Evolutionary conservation across 1,140 invertebrate genomes (phyloP), one percentile per base, ranked within the genome.

Genomic region (Drosophila busckii): DNA sequence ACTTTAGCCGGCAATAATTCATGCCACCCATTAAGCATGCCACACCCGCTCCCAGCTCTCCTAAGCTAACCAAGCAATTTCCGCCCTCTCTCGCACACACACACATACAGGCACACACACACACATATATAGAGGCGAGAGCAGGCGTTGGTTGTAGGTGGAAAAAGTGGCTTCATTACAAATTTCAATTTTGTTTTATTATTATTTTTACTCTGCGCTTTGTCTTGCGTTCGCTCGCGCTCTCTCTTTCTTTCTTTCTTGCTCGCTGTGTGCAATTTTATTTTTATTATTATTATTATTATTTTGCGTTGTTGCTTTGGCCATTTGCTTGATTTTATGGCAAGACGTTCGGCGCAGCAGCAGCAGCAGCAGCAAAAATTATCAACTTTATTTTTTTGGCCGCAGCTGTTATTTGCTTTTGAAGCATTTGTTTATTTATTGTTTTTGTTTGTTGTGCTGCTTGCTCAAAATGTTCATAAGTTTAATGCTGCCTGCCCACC

Each of bases 171-270:
- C 76, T 82, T 83, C 65, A 82, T 82, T 82, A 82, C 75, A 75
- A 82, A 67, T 82, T 82, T 80, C 75, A 82, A 82, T 82, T 82
- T 82, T 75, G 69, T 75, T 82, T 82, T 82, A 70, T 82, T 75
- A 62, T 66, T 76, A 71, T 78, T 63, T 54, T 46, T 45, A 55
- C 23, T 61, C 32, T 12, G 32, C 12, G n/a, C 13, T 46, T 46
- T 38, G 50, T 26, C 16, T 48, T 46, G 44, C 28, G 48, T 23
- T 46, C n/a, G 29, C 32, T 19, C 32, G 8, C 13, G 2, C 13
- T 8, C 5, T 17, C 22, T 40, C 5, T 23, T 8, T 23, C 37
- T 19, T 15, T 34, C 34, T 6, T 16, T 53, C 31, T 41, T 45
- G 41, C 41, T 53, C 46, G 29, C 62, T 66, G 31, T 45, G 56